Evolutionary conservation across 2,888 invertebrate genomes (phyloP).

Genomic region (Agonopterix arenella): DNA sequence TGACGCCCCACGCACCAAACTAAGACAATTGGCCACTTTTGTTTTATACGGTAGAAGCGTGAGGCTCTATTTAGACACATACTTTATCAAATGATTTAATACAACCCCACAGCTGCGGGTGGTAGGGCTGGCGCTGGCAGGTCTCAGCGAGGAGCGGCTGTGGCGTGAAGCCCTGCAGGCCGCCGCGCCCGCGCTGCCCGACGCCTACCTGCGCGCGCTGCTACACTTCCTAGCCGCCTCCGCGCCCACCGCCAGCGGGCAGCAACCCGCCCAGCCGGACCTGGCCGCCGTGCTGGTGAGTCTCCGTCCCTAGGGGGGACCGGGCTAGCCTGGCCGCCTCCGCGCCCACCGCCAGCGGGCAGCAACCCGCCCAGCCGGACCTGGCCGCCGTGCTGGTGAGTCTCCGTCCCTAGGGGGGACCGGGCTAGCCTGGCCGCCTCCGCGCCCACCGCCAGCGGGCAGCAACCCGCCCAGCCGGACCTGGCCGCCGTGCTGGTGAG

Average conservation of each 20-base stretch:
- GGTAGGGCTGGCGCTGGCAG: constrained; percentile 79
- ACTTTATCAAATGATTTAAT: too few species aligned
- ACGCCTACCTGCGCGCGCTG: constrained; percentile 93
- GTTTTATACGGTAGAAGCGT: too few species aligned
- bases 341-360: constrained; percentile 59
- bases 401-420: neutral
- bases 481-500: constrained; percentile 6
- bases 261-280: constrained; percentile 23
- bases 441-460: constrained; percentile 59
- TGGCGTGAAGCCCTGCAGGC: constrained; percentile 84
- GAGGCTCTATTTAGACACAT: too few species aligned
- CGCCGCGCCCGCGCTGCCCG: constrained; percentile 86
- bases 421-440: constrained; percentile 81
- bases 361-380: constrained; percentile 23
- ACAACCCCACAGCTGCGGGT: constrained; percentile 35
- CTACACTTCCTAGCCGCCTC: constrained; percentile 93
- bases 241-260: constrained; percentile 59
- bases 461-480: constrained; percentile 23
- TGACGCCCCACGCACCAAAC: too few species aligned
- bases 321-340: constrained; percentile 81
- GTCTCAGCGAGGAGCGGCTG: constrained; percentile 49
- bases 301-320: neutral
- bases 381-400: constrained; percentile 6
- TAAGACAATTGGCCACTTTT: too few species aligned
- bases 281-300: constrained; percentile 6